A percentile compares a stretch with the other conserved stretches of the same genome.
phyloP scores from a whole-genome alignment of 64 coral and sea anemone genomes.

The Stichodactyla mertensii region DNA sequence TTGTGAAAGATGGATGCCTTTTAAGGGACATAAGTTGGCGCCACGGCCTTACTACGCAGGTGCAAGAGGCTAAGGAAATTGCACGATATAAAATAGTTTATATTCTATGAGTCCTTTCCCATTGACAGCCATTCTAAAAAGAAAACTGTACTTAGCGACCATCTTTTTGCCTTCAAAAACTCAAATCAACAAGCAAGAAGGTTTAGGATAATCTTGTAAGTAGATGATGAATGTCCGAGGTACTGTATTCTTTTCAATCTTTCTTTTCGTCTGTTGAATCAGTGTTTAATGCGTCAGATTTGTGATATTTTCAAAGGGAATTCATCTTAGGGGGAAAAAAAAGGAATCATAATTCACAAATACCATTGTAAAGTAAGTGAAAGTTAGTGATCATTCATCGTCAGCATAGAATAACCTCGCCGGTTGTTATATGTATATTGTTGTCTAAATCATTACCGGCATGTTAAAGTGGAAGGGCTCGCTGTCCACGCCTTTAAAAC shows the following conservation, averaged over 20 bases:
- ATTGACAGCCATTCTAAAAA: neutral
- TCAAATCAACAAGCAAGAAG: neutral
- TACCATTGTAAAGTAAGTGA: neutral
- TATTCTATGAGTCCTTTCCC: neutral
- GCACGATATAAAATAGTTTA: neutral
- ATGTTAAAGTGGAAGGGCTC: neutral
- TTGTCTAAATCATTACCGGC: neutral
- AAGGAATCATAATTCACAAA: too few species aligned
- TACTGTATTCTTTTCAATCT: too few species aligned
- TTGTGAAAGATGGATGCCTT: neutral
- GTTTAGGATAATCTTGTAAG: neutral
- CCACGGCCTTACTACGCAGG: neutral
- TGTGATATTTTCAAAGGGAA: too few species aligned
- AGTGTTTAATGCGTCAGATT: too few species aligned
- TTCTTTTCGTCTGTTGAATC: too few species aligned
- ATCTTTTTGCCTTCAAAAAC: neutral
- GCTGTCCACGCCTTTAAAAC: slow-evolving; percentile 1
- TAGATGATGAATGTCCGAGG: neutral
- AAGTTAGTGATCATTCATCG: neutral
- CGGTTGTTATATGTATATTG: neutral
- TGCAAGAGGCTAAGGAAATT: neutral
- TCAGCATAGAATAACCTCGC: neutral
- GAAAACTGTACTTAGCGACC: neutral
- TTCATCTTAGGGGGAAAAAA: too few species aligned
- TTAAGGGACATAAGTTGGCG: neutral